Conservation (phyloP, 2,113 vertebrate species). For the Aplodontia rufa region DNA sequence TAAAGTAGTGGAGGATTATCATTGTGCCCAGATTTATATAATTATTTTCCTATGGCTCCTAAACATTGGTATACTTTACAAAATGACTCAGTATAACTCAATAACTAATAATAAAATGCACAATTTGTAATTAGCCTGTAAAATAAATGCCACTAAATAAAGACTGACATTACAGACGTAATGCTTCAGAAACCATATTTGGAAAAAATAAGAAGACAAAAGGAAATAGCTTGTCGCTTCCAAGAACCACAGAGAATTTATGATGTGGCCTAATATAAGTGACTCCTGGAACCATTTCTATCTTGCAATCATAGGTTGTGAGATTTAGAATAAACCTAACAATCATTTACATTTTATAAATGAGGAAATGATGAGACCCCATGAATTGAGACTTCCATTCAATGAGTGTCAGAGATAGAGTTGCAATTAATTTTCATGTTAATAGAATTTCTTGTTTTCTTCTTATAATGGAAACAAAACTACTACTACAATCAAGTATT, state of each 20-base stretch:
- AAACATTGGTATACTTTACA: neutral
- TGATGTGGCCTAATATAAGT: neutral
- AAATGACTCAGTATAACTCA: neutral
- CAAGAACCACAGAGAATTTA: neutral
- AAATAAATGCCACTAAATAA: neutral
- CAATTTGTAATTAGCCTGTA: neutral
- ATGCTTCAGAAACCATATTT: neutral
- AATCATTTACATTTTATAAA: neutral
- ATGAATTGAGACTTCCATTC: neutral
- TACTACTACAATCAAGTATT: neutral
- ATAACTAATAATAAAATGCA: constrained; percentile 1
- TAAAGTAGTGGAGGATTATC: neutral
- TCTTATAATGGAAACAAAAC: neutral
- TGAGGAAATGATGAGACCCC: neutral
- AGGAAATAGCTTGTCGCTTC: neutral
- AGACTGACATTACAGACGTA: neutral
- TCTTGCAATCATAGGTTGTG: neutral
- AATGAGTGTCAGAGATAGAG: neutral
- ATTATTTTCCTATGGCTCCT: constrained; percentile 20
- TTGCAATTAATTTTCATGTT: neutral
- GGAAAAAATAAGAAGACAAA: neutral
- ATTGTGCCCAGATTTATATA: neutral
- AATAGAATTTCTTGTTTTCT: constrained; percentile 1
- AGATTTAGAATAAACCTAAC: neutral
- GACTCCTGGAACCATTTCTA: neutral